These are phyloP conservation scores for Acrobasis suavella DNA, from an alignment of 2,888 invertebrate species.

Conservation along the genomic window DNA sequence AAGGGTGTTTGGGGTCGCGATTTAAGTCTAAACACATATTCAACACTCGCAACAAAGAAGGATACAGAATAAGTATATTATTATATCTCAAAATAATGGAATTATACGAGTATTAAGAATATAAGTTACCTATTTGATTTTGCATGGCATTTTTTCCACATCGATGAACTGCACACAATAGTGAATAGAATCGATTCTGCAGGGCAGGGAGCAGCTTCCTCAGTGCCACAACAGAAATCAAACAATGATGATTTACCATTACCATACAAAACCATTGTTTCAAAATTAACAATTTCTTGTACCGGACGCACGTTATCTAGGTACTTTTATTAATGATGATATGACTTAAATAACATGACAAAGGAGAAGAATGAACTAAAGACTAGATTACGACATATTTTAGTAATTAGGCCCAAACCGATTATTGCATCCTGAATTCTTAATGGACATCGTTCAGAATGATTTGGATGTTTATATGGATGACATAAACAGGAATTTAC, in stretches of 20 bases:
- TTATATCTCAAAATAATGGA: conserved; percentile 3
- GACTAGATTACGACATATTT: too few species aligned
- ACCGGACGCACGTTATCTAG: background rate
- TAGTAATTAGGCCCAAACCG: too few species aligned
- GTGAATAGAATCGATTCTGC: conserved; percentile 45
- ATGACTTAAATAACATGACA: background rate
- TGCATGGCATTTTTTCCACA: conserved; percentile 43
- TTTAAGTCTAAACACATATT: background rate
- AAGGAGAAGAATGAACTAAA: too few species aligned
- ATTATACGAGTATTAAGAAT: conserved; percentile 6
- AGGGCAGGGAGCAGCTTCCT: conserved; percentile 34
- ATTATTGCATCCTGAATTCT: too few species aligned
- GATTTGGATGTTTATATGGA: too few species aligned
- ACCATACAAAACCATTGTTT: background rate
- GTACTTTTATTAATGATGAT: too few species aligned
- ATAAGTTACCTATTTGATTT: background rate
- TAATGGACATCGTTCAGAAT: too few species aligned
- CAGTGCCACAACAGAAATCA: conserved; percentile 15
- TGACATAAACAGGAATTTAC: too few species aligned
- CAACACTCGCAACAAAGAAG: background rate
- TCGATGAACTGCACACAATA: conserved; percentile 43
- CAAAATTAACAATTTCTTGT: background rate
- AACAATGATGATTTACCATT: conserved; percentile 11
- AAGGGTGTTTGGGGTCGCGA: background rate
- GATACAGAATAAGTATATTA: background rate